These are phyloP conservation scores for Hoplostethus atlanticus DNA, from an alignment of 2,797 vertebrate species.

Conservation along the genomic window DNA sequence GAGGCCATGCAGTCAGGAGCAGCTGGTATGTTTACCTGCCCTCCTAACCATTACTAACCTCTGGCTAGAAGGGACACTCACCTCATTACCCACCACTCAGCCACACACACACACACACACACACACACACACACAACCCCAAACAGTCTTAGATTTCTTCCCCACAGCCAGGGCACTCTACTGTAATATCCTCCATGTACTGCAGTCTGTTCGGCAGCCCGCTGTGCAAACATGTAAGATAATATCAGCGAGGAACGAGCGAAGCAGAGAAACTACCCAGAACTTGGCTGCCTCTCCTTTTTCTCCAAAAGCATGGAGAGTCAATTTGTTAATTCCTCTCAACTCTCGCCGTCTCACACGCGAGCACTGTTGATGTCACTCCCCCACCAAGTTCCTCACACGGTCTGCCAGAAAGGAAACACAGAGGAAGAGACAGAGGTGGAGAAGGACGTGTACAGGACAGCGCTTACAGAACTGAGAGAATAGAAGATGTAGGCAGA, in stretches of 20 bases:
- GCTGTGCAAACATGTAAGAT: constrained; percentile 51
- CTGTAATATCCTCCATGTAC: constrained; percentile 35
- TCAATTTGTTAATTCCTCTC: constrained; percentile 47
- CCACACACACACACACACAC: constrained; percentile 32
- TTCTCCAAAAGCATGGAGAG: constrained; percentile 38
- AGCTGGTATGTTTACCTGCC: constrained; percentile 78
- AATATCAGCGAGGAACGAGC: constrained; percentile 43
- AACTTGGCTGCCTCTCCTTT: constrained; percentile 50
- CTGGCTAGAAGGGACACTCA: constrained; percentile 74
- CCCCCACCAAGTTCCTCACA: constrained; percentile 68
- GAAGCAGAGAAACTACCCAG: constrained; percentile 7
- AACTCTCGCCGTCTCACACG: constrained; percentile 58
- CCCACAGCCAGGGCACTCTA: constrained; percentile 51
- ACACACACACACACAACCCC: constrained; percentile 38
- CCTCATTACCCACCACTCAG: constrained; percentile 78
- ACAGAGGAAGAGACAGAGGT: constrained; percentile 45
- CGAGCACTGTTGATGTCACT: constrained; percentile 67
- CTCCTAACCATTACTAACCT: constrained; percentile 76
- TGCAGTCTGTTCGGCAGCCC: constrained; percentile 52
- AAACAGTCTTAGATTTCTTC: constrained; percentile 51
- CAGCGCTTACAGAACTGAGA: constrained; percentile 60
- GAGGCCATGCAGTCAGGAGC: constrained; percentile 67
- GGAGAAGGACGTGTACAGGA: constrained; percentile 43
- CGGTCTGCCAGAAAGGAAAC: constrained; percentile 59
- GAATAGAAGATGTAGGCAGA: constrained; percentile 61